Conservation (phyloP, 1,140 invertebrate species). For the Solenopsis invicta region DNA sequence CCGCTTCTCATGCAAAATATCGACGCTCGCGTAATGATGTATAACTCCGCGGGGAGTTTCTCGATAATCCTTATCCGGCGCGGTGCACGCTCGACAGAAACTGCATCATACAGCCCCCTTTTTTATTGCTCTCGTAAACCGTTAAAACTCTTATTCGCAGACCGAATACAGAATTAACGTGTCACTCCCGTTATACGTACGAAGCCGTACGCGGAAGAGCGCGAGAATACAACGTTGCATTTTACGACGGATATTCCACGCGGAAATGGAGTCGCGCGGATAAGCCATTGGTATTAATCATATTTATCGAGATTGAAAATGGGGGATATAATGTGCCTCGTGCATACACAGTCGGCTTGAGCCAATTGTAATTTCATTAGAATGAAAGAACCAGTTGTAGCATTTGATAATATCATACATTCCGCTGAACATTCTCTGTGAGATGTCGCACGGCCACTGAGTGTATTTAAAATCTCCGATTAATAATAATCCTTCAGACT, state of each 20-base stretch:
- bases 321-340: not conserved
- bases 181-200: slow-evolving; percentile 1
- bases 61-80: slow-evolving; percentile 34
- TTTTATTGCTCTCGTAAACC: slow-evolving; percentile 51
- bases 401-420: not conserved
- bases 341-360: not conserved
- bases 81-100: not conserved
- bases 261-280: slow-evolving; percentile 22
- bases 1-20: not conserved
- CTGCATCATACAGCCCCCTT: not conserved
- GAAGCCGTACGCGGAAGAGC: not conserved
- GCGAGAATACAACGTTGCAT: not conserved
- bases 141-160: slow-evolving; percentile 45
- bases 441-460: not conserved
- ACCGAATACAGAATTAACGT: slow-evolving; percentile 33
- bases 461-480: not conserved
- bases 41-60: slow-evolving; percentile 19
- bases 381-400: not conserved
- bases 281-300: slow-evolving; percentile 12
- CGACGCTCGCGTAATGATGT: not conserved
- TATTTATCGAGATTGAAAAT: slow-evolving; percentile 7
- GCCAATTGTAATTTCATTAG: not conserved
- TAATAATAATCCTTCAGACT: not conserved
- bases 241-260: slow-evolving; percentile 27
- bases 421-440: not conserved